Evolutionary conservation across 2,113 vertebrate genomes (phyloP).

Genomic region (Drymodes brunneopygia): DNA sequence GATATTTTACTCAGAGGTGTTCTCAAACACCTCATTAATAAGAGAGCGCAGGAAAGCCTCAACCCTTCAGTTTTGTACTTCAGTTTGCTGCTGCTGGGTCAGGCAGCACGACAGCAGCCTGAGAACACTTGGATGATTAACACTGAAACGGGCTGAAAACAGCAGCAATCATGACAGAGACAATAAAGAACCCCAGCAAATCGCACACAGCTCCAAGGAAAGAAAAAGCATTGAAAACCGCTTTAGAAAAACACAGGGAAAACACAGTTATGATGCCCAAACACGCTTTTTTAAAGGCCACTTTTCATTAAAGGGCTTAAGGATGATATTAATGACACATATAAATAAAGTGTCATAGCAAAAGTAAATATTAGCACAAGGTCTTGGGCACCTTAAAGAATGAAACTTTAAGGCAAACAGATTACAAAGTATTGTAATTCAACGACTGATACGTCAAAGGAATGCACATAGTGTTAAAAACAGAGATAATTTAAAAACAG

Average conservation of each 20-base stretch:
- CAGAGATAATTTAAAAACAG: not conserved
- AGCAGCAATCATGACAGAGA: conserved; percentile 10
- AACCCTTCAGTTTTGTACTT: not conserved
- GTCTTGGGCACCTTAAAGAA: not conserved
- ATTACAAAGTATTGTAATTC: not conserved
- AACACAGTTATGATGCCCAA: not conserved
- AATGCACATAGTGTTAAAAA: rapidly evolving
- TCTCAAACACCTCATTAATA: not conserved
- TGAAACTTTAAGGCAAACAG: not conserved
- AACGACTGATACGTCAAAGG: not conserved
- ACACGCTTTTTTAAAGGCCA: not conserved
- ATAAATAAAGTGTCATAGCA: not conserved
- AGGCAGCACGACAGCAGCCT: not conserved
- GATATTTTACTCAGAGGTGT: not conserved
- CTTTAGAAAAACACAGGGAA: not conserved
- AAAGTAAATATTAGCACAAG: not conserved
- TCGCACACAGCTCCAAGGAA: not conserved
- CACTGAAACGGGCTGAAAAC: not conserved
- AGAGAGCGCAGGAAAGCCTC: not conserved
- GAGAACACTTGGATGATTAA: not conserved
- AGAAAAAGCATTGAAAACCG: not conserved
- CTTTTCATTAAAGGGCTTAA: not conserved
- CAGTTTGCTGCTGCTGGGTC: not conserved
- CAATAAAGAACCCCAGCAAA: conserved; percentile 11
- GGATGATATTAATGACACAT: not conserved